Percentiles rank a stretch among this genome's conserved stretches.
These are phyloP conservation scores for Galaxea fascicularis DNA, from an alignment of 92 coral and sea anemone genomes.

Conservation along the genomic window DNA sequence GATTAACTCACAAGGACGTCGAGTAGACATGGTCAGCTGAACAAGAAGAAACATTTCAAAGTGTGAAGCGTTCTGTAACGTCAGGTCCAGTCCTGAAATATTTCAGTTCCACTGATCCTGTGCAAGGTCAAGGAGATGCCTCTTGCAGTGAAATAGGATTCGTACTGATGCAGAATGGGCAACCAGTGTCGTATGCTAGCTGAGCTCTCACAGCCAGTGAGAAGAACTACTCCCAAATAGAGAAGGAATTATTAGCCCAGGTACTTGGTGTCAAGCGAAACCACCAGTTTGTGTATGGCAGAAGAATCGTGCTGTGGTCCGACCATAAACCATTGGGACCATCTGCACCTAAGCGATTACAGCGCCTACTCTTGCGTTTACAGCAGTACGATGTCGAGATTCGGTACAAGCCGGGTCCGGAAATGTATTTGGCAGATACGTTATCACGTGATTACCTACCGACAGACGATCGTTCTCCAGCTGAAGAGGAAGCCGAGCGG, in stretches of 20 bases:
- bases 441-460: conserved; percentile 51
- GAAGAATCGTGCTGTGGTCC: conserved; percentile 34
- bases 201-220: conserved; percentile 27
- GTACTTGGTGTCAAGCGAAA: conserved; percentile 20
- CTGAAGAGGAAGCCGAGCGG: conserved; percentile 49
- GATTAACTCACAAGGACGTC: conserved; percentile 51
- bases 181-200: conserved; percentile 32
- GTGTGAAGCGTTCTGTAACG: conserved; percentile 44
- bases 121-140: conserved; percentile 57
- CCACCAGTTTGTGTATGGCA: conserved; percentile 38
- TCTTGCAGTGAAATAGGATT: conserved; percentile 37
- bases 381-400: conserved; percentile 60
- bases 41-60: conserved; percentile 45
- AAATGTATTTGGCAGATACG: conserved; percentile 41
- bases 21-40: conserved; percentile 52
- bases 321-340: conserved; percentile 55
- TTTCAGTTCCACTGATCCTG: conserved; percentile 37
- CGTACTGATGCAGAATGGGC: too few relatives aligned
- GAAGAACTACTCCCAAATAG: too few relatives aligned
- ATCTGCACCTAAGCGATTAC: too few relatives aligned
- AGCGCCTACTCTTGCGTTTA: conserved; percentile 35
- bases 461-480: conserved; percentile 19
- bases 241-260: conserved; percentile 44
- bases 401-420: too few relatives aligned
- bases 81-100: conserved; percentile 64